These are phyloP conservation scores for Porites lutea DNA, from an alignment of 64 coral and sea anemone species.

Conservation along the genomic window DNA sequence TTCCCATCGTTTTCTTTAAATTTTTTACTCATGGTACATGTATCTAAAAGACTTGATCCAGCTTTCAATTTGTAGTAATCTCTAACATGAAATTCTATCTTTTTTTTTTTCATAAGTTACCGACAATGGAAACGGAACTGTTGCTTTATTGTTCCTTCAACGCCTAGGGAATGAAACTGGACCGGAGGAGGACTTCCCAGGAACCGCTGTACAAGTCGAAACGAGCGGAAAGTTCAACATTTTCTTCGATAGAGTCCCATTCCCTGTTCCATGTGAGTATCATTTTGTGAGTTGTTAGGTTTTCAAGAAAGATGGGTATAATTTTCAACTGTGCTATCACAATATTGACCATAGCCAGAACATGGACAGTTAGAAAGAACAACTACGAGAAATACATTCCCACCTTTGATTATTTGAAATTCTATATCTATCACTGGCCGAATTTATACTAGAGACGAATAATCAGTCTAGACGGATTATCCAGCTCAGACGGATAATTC, in stretches of 20 bases:
- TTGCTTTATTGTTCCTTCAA: not conserved
- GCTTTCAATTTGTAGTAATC: conserved; percentile 5
- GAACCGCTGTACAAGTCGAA: not conserved
- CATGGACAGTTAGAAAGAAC: not conserved
- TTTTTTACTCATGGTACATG: conserved; percentile 8
- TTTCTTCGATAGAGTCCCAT: not conserved
- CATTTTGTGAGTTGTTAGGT: not conserved
- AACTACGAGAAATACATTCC: not conserved
- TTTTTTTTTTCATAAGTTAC: conserved; percentile 9
- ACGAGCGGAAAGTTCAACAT: not conserved
- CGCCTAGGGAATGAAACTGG: not conserved
- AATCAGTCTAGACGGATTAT: no score
- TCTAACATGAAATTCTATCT: not conserved
- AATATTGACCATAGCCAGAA: conserved; percentile 4
- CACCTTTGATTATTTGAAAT: conserved; percentile 12
- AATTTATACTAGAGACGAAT: no score
- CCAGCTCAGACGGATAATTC: no score
- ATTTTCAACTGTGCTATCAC: not conserved
- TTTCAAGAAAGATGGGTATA: not conserved
- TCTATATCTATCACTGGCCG: no score
- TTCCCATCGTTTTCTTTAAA: not conserved
- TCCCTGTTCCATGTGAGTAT: not conserved
- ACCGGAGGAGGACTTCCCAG: not conserved
- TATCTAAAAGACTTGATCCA: not conserved
- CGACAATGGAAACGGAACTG: not conserved